Evolutionary conservation across 1,140 invertebrate species (phyloP), one percentile per base, ranked within the genome.

Genomic region (Dermatophagoides farinae): DNA sequence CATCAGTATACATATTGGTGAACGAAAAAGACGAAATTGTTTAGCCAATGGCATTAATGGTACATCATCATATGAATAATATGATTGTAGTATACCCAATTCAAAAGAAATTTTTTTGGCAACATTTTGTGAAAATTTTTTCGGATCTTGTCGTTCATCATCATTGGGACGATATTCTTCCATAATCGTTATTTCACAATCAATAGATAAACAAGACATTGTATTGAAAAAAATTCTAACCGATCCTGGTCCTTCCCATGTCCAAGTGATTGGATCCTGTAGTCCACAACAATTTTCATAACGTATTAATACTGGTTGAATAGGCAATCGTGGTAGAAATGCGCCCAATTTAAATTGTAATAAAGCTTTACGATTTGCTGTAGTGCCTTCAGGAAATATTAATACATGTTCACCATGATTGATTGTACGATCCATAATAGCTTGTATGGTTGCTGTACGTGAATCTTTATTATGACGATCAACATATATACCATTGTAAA

Each of bases 331-430:
- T 20, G 62, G 62, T 22, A 63, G 6, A 43, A 63, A 63, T 9
- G 62, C 62, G 2, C 62, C 62, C 39, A 57, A 16, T 57, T 57
- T 62, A 40, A 64, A 63, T 40, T 57, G 38, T 11, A 63, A 23
- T 12, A 63, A 14, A 2, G 37, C 12, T 11, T 16, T 46, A 16
- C 62, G 16, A 55, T 63, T 63, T 6, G 61, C 61, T 10, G 47
- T 58, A 4, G 62, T 63, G 9, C 62, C 62, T 44, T 63, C 62
- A 8, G 62, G 61, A 49, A 63, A 63, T 14, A 63, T 14, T 22
- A 63, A 22, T 2, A 63, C 37, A 31, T 25, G 23, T 22, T 65
- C 31, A 10, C 31, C 38, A 31, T 31, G 31, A 1, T 62, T 61
- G 8, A 5, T 11, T 44, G 61, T 60, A 37, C 47, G 18, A 5